A percentile compares a stretch with the other conserved stretches of the same genome.
These are phyloP conservation scores for Unio pictorum DNA, from an alignment of 2,888 invertebrate species.

Conservation along the genomic window DNA sequence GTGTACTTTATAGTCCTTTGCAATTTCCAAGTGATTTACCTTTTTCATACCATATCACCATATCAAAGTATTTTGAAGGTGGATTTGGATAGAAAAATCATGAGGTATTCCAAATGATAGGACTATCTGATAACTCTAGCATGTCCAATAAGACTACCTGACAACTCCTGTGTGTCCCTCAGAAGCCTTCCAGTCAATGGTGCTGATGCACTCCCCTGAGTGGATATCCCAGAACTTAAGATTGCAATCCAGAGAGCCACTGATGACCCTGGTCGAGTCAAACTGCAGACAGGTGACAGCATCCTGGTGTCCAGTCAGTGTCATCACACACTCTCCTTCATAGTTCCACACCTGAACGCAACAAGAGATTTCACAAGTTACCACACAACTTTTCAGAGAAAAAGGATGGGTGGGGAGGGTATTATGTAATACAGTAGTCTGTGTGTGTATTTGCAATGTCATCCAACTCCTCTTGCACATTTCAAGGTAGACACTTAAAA, in stretches of 20 bases:
- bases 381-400: no score
- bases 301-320: conserved; percentile 73
- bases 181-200: conserved; percentile 75
- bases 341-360: conserved; percentile 72
- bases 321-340: conserved; percentile 70
- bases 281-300: conserved; percentile 75
- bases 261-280: conserved; percentile 72
- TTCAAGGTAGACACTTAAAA: no score
- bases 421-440: no score
- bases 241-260: conserved; percentile 74
- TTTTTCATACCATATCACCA: no score
- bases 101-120: background rate
- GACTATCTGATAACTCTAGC: background rate
- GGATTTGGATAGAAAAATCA: no score
- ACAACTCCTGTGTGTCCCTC: conserved; percentile 76
- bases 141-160: conserved; percentile 46
- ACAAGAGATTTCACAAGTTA: background rate
- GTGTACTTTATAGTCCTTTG: no score
- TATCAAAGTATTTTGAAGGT: no score
- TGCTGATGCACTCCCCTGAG: conserved; percentile 72
- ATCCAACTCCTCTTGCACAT: no score
- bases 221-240: conserved; percentile 74
- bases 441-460: no score
- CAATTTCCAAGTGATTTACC: no score
- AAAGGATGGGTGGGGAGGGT: no score